Percentiles rank a stretch among this genome's conserved stretches.
Conservation (phyloP, 2,797 vertebrate genomes). For the Ammospiza maritima region DNA sequence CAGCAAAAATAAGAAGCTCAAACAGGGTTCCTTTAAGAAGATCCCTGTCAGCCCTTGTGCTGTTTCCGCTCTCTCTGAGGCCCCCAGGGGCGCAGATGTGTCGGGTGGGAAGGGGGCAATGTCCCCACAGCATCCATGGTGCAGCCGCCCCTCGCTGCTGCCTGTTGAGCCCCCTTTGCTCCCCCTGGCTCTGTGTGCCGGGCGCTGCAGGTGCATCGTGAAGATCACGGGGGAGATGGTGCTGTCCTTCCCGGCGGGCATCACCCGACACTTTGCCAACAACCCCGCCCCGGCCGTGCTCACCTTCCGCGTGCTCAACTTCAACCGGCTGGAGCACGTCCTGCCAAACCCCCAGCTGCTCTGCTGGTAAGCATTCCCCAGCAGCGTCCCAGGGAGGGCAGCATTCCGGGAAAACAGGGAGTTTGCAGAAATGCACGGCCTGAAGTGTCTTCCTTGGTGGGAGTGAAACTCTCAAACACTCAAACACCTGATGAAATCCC, state of each 20-base stretch:
- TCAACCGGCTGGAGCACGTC: slow-evolving; percentile 92
- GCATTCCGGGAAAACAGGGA: fast-evolving
- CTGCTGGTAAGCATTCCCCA: slow-evolving; percentile 83
- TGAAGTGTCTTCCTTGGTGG: fast-evolving
- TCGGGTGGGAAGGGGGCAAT: fast-evolving
- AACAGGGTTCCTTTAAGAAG: neutral
- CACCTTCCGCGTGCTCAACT: slow-evolving; percentile 94
- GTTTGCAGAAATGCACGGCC: fast-evolving
- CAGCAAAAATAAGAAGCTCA: neutral
- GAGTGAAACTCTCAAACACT: fast-evolving
- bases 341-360: slow-evolving; percentile 97
- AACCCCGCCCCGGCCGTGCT: slow-evolving; percentile 90
- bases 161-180: neutral
- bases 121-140: fast-evolving
- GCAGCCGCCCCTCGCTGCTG: neutral
- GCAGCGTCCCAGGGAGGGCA: fast-evolving
- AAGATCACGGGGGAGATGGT: slow-evolving; percentile 99
- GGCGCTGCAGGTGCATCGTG: slow-evolving; percentile 88
- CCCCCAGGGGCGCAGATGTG: fast-evolving
- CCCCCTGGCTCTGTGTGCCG: neutral
- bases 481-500: too few species aligned
- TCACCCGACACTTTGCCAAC: slow-evolving; percentile 95
- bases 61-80: neutral
- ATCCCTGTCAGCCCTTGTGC: neutral
- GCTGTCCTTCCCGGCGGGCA: slow-evolving; percentile 95